Conservation (phyloP, 2,113 vertebrate species). For the Ptychochromis oligacanthus region DNA sequence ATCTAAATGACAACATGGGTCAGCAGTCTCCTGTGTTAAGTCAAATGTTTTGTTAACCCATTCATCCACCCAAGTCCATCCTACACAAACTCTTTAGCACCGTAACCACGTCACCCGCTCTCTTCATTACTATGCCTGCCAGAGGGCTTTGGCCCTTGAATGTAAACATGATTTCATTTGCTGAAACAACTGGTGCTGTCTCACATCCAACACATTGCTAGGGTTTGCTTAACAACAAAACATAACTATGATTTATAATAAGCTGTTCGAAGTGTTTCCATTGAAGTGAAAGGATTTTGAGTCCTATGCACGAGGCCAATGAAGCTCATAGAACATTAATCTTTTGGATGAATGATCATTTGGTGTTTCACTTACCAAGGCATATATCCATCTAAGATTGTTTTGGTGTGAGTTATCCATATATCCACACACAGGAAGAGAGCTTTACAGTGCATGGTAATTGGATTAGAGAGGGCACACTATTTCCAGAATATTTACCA, state of each 20-base stretch:
- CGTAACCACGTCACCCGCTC: background rate
- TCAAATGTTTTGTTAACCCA: background rate
- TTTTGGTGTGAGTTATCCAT: background rate
- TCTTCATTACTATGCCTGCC: background rate
- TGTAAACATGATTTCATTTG: background rate
- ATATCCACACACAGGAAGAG: background rate
- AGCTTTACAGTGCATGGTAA: slow-evolving; percentile 18
- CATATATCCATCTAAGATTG: background rate
- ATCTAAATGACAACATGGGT: background rate
- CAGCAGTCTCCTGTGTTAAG: background rate
- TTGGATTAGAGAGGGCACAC: slow-evolving; percentile 30
- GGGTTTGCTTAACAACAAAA: background rate
- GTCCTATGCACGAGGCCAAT: too few species aligned
- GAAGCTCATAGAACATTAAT: too few species aligned
- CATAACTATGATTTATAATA: background rate
- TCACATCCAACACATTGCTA: background rate
- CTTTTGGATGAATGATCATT: background rate
- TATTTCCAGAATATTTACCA: slow-evolving; percentile 24
- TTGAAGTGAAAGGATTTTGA: background rate
- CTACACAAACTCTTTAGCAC: background rate
- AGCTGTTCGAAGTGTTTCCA: background rate
- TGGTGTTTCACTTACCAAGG: too few species aligned
- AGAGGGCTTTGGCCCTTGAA: background rate
- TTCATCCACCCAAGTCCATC: background rate
- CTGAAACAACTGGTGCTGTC: background rate